Evolutionary conservation across 2,888 invertebrate species (phyloP).

Genomic region (Flexamia atlantica): DNA sequence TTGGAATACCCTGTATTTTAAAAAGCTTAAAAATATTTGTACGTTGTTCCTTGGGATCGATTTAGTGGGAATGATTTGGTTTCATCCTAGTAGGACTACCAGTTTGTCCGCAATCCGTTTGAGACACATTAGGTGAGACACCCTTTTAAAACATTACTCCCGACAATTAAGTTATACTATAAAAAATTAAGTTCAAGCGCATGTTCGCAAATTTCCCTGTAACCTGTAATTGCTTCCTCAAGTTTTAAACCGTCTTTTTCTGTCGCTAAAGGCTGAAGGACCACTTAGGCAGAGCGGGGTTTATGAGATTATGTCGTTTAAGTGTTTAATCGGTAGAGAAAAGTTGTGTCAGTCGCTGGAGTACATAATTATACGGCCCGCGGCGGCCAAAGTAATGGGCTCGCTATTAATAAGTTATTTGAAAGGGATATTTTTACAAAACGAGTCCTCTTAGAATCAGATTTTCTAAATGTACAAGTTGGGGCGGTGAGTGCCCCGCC

Average conservation of each 20-base stretch:
- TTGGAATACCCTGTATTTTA: no score
- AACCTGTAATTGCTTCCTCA: background rate
- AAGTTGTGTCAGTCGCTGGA: slow-evolving; percentile 24
- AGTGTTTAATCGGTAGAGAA: slow-evolving; percentile 4
- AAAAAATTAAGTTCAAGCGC: no score
- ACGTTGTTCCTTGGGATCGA: no score
- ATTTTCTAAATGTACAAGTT: slow-evolving; percentile 49
- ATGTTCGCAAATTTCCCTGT: background rate
- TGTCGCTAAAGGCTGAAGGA: background rate
- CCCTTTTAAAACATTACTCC: background rate
- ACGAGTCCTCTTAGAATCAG: slow-evolving; percentile 40
- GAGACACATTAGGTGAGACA: no score
- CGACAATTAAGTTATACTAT: background rate
- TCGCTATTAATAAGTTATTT: slow-evolving; percentile 45
- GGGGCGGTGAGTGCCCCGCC: slow-evolving; percentile 24
- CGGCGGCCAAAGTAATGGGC: background rate
- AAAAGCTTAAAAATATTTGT: no score
- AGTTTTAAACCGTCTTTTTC: background rate
- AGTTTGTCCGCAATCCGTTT: no score
- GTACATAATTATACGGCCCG: slow-evolving; percentile 3
- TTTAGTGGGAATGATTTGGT: no score
- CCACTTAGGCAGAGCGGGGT: background rate
- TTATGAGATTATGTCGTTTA: slow-evolving; percentile 19
- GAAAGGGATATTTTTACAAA: slow-evolving; percentile 48
- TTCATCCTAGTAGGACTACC: no score